Evolutionary conservation across 2,888 invertebrate genomes (phyloP).

Genomic region (Drosophila lacicola): DNA sequence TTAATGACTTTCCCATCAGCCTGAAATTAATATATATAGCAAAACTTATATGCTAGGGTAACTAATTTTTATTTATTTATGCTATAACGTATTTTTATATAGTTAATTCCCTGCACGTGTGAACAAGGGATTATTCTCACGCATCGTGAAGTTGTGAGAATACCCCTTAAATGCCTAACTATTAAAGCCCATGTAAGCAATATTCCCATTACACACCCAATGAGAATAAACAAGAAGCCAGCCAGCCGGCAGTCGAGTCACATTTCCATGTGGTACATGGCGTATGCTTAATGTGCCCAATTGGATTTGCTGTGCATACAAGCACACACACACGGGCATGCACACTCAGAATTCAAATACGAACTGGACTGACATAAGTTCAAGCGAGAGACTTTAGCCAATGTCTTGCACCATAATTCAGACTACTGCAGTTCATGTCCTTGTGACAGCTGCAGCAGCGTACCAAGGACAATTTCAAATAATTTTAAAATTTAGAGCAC

Average conservation of each 20-base stretch:
- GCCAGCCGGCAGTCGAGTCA: slow-evolving; percentile 32
- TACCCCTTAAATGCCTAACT: slow-evolving; percentile 1
- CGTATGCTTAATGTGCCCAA: slow-evolving; percentile 73
- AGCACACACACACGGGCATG: slow-evolving; percentile 10
- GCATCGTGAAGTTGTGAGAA: neutral
- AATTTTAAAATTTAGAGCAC: slow-evolving; percentile 77
- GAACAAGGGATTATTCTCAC: neutral
- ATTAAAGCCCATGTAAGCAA: slow-evolving; percentile 15
- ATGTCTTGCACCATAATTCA: slow-evolving; percentile 68
- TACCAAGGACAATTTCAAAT: slow-evolving; percentile 66
- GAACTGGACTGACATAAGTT: slow-evolving; percentile 23
- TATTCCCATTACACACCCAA: slow-evolving; percentile 20
- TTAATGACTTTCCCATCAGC: too few species aligned
- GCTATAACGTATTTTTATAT: too few species aligned
- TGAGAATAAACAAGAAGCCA: slow-evolving; percentile 29
- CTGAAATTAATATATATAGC: too few species aligned
- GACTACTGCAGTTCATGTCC: slow-evolving; percentile 77
- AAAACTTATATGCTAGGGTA: too few species aligned
- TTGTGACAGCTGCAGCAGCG: slow-evolving; percentile 73
- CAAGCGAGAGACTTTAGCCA: slow-evolving; percentile 48
- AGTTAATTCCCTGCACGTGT: too few species aligned
- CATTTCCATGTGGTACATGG: slow-evolving; percentile 50
- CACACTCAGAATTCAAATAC: slow-evolving; percentile 6
- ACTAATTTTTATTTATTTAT: too few species aligned
- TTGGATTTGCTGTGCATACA: slow-evolving; percentile 14